Conservation (phyloP, 2,888 invertebrate genomes). For the Rhimphoctona megacephalus region DNA sequence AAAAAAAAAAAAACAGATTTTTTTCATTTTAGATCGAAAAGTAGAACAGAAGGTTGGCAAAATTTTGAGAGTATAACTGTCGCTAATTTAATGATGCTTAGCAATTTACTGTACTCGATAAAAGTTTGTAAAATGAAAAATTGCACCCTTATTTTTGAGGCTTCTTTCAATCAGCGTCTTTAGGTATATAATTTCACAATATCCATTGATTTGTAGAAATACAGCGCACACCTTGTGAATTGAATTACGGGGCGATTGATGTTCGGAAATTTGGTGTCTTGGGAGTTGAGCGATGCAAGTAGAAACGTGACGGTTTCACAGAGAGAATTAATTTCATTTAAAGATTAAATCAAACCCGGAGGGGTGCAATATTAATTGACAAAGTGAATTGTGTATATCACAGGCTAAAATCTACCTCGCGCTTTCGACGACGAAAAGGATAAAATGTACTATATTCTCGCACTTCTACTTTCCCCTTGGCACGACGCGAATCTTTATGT, state of each 20-base stretch:
- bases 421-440: conserved; percentile 19
- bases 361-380: conserved; percentile 54
- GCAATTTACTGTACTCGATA: too few relatives aligned
- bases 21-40: too few relatives aligned
- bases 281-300: not conserved
- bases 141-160: too few relatives aligned
- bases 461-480: not conserved
- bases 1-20: too few relatives aligned
- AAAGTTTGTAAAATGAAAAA: too few relatives aligned
- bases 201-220: not conserved
- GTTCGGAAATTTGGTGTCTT: not conserved
- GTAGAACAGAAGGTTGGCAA: too few relatives aligned
- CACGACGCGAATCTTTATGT: not conserved
- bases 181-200: not conserved
- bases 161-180: too few relatives aligned
- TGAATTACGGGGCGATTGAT: not conserved
- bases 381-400: conserved; percentile 52
- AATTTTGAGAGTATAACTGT: too few relatives aligned
- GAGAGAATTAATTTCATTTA: conserved; percentile 55
- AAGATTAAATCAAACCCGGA: conserved; percentile 45
- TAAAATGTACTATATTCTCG: not conserved
- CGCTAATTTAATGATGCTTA: too few relatives aligned
- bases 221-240: not conserved
- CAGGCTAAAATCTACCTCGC: conserved; percentile 25
- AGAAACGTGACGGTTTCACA: conserved; percentile 45